Evolutionary conservation across 2,797 vertebrate species (phyloP).

Genomic region (Acipenser oxyrinchus): DNA sequence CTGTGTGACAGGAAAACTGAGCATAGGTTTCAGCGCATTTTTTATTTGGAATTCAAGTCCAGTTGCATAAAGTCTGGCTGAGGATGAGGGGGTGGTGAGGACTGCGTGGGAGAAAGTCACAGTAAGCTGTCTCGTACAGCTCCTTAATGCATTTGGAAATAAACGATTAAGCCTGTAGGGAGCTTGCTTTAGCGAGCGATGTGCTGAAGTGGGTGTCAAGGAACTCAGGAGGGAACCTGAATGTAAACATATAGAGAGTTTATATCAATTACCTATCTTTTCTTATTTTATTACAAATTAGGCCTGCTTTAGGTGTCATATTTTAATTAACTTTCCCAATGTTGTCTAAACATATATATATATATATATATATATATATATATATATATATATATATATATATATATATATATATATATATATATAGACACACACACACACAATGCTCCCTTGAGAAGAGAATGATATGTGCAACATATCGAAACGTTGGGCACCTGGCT

Average conservation of each 20-base stretch:
- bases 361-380: conserved; percentile 24
- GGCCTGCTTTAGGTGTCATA: conserved; percentile 20
- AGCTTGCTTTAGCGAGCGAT: conserved; percentile 13
- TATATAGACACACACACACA: too few species aligned
- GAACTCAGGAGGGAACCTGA: conserved; percentile 14
- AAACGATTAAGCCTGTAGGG: conserved; percentile 23
- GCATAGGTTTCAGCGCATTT: neutral
- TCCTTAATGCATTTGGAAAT: conserved; percentile 23
- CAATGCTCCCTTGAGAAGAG: too few species aligned
- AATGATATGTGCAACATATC: too few species aligned
- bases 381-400: too few species aligned
- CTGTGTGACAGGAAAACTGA: neutral
- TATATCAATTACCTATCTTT: too few species aligned
- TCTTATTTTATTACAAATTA: too few species aligned
- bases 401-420: too few species aligned
- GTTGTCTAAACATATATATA: conserved; percentile 26
- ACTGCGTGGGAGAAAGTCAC: conserved; percentile 39
- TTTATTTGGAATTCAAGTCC: conserved; percentile 39
- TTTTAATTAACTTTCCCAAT: conserved; percentile 23
- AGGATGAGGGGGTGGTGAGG: conserved; percentile 34
- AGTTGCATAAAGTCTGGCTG: conserved; percentile 33
- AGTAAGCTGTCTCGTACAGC: conserved; percentile 30
- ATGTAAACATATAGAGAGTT: neutral
- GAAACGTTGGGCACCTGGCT: too few species aligned
- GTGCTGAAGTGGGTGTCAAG: conserved; percentile 13